Conservation (phyloP, 1,140 invertebrate species). For the Palaemon carinicauda region DNA sequence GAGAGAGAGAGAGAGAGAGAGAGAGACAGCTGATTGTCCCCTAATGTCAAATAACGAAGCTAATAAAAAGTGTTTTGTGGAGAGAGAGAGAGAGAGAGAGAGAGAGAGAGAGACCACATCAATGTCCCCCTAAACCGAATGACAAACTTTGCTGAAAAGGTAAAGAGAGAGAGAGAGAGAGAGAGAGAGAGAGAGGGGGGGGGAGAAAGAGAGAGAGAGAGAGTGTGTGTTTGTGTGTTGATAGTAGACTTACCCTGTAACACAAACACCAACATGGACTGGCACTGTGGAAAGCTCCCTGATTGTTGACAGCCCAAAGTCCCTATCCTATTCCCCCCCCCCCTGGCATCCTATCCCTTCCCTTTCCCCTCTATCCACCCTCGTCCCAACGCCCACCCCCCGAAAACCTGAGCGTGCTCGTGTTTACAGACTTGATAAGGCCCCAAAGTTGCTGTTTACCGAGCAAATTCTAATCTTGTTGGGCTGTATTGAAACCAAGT, state of each 20-base stretch:
- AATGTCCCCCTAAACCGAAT: too few relatives aligned
- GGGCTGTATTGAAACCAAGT: constrained; percentile 29
- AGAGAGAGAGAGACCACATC: too few relatives aligned
- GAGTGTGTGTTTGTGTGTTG: too few relatives aligned
- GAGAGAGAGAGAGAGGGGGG: too few relatives aligned
- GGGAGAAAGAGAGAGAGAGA: too few relatives aligned
- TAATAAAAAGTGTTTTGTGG: too few relatives aligned
- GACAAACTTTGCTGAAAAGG: too few relatives aligned
- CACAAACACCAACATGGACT: background rate
- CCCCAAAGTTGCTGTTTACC: constrained; percentile 25
- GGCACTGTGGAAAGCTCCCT: background rate
- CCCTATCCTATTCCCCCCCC: background rate
- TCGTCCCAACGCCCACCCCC: background rate
- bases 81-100: too few relatives aligned
- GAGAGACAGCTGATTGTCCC: too few relatives aligned
- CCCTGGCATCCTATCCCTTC: background rate
- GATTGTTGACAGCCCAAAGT: background rate
- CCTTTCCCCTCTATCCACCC: background rate
- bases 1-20: too few relatives aligned
- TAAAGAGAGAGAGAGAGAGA: too few relatives aligned
- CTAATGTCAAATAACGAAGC: too few relatives aligned
- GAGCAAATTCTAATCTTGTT: constrained; percentile 38
- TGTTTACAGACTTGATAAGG: constrained; percentile 26
- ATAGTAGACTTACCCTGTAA: background rate
- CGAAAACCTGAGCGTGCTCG: background rate